Conservation (phyloP, 2,113 vertebrate genomes). For the Potamarius usumacintae region DNA sequence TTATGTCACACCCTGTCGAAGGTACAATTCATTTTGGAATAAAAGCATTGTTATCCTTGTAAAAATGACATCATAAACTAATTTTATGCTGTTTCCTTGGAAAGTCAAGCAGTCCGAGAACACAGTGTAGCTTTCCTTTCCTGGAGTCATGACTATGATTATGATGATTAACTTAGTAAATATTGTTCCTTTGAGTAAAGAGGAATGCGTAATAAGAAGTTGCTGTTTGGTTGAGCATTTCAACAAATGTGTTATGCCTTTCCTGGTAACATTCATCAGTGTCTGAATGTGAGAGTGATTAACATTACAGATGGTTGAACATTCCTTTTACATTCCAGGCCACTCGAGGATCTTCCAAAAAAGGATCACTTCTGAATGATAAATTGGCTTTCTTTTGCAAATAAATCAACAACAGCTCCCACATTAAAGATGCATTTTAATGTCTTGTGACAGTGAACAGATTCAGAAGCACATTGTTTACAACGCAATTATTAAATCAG, state of each 20-base stretch:
- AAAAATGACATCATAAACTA: background rate
- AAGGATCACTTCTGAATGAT: background rate
- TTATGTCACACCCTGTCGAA: conserved; percentile 15
- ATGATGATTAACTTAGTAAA: background rate
- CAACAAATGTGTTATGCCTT: background rate
- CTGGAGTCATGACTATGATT: background rate
- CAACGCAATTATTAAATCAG: background rate
- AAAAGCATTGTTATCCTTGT: background rate
- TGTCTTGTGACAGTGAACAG: background rate
- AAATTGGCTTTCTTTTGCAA: background rate
- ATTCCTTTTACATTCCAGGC: conserved; percentile 25
- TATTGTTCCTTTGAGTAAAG: background rate
- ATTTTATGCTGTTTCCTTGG: background rate
- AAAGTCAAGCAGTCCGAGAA: background rate
- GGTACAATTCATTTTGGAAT: background rate
- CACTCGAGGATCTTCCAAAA: conserved; percentile 10
- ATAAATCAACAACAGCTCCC: background rate
- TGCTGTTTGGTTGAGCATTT: background rate
- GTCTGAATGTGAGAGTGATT: conserved; percentile 14
- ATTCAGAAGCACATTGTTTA: background rate
- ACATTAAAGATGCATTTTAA: background rate
- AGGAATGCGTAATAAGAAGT: background rate
- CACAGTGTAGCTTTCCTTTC: background rate
- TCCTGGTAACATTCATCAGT: conserved; percentile 15
- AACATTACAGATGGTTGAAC: conserved; percentile 25